phyloP scores from a whole-genome alignment of 1,140 invertebrate genomes.

The Solenopsis fugax region DNA sequence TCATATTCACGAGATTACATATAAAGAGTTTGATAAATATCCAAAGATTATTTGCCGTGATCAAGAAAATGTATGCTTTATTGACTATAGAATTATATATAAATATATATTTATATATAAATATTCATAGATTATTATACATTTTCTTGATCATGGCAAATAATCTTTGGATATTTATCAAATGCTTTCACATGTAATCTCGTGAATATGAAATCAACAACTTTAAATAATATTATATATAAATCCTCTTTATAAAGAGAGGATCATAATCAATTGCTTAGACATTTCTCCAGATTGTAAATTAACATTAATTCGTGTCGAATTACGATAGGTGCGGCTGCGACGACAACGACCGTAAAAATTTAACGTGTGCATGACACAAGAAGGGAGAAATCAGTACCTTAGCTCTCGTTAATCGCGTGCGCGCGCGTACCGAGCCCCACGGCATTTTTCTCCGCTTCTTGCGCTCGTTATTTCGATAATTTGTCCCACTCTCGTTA shows the following conservation, averaged over 20 bases:
- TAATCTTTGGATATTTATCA: too few species aligned
- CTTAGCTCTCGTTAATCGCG: constrained; percentile 57
- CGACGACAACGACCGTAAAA: not conserved
- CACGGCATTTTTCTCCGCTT: constrained; percentile 47
- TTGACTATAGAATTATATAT: too few species aligned
- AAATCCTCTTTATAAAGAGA: not conserved
- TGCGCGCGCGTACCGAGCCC: not conserved
- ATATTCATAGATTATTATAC: too few species aligned
- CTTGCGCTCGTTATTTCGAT: constrained; percentile 68
- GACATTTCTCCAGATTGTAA: not conserved
- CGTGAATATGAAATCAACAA: too few species aligned
- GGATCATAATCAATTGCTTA: not conserved
- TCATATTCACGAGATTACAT: not conserved
- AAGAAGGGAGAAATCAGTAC: constrained; percentile 60
- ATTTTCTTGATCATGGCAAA: too few species aligned
- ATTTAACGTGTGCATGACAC: not conserved
- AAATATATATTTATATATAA: too few species aligned
- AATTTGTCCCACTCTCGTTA: constrained; percentile 71
- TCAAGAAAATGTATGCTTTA: too few species aligned
- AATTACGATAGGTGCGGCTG: not conserved
- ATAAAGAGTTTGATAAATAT: not conserved
- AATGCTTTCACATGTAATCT: too few species aligned
- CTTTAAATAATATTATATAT: too few species aligned
- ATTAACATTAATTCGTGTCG: not conserved
- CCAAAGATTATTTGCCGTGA: too few species aligned